phyloP scores from a whole-genome alignment of 2,797 vertebrate genomes.

The Oceanodroma leucorhoa region DNA sequence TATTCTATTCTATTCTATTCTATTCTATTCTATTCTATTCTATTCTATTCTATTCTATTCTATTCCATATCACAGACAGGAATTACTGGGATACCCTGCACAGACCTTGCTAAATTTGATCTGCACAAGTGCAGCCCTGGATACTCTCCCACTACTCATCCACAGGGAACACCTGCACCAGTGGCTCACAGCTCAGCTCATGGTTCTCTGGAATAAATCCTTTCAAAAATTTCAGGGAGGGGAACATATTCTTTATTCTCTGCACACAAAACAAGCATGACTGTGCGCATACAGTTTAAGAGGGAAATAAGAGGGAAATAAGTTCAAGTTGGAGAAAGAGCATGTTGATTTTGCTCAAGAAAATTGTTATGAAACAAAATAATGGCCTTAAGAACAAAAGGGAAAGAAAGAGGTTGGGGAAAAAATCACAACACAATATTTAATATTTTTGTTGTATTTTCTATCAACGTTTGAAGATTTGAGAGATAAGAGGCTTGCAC shows the following conservation, averaged over 20 bases:
- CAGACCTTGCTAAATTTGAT: background rate
- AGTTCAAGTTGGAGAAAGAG: background rate
- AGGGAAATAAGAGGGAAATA: background rate
- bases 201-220: background rate
- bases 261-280: background rate
- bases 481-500: background rate
- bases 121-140: background rate
- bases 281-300: background rate
- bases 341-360: background rate
- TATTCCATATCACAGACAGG: too few species aligned
- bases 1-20: too few species aligned
- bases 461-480: background rate
- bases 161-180: background rate
- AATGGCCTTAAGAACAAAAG: background rate
- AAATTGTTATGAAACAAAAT: slow-evolving; percentile 13
- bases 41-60: too few species aligned
- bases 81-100: background rate
- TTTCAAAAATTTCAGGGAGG: background rate
- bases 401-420: background rate
- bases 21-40: too few species aligned
- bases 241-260: background rate
- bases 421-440: background rate
- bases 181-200: background rate
- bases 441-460: slow-evolving; percentile 18
- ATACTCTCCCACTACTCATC: background rate